A percentile compares a stretch with the other conserved stretches of the same genome.
Evolutionary conservation across 1,140 invertebrate genomes (phyloP).

Genomic region (Saxidomus purpurata): DNA sequence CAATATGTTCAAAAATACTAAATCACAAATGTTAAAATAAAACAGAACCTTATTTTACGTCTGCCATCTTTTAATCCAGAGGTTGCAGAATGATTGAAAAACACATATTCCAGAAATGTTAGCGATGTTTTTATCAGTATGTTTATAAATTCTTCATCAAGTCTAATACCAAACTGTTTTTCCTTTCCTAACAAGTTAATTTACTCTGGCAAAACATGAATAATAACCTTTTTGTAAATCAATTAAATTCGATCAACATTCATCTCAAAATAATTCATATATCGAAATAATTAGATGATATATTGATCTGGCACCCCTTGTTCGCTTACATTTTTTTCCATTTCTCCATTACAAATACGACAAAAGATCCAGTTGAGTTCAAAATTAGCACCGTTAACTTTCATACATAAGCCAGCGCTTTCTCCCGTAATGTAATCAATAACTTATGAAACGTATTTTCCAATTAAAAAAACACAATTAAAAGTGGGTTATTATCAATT

Average conservation of each 20-base stretch:
- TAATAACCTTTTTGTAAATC: slow-evolving; percentile 9
- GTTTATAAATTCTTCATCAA: no score
- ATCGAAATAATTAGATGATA: background rate
- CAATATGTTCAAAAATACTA: no score
- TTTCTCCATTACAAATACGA: background rate
- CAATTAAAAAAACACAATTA: slow-evolving; percentile 32
- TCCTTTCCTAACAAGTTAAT: background rate
- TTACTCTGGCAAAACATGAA: background rate
- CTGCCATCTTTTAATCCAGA: no score
- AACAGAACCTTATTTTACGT: no score
- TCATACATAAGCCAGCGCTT: background rate
- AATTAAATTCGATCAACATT: background rate
- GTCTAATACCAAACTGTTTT: no score
- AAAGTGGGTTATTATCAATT: slow-evolving; percentile 21
- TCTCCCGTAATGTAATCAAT: slow-evolving; percentile 6
- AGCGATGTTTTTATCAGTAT: no score
- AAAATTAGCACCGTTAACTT: slow-evolving; percentile 2
- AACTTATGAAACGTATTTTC: background rate
- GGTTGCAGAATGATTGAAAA: no score
- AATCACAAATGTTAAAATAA: no score
- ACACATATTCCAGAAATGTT: no score
- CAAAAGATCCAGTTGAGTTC: slow-evolving; percentile 4
- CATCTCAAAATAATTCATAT: slow-evolving; percentile 5
- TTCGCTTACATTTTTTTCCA: background rate
- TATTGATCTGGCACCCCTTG: background rate